Percentiles rank a stretch among this genome's conserved stretches.
These are phyloP conservation scores for Amphilophus citrinellus DNA, from an alignment of 2,113 vertebrate species.

Conservation along the genomic window DNA sequence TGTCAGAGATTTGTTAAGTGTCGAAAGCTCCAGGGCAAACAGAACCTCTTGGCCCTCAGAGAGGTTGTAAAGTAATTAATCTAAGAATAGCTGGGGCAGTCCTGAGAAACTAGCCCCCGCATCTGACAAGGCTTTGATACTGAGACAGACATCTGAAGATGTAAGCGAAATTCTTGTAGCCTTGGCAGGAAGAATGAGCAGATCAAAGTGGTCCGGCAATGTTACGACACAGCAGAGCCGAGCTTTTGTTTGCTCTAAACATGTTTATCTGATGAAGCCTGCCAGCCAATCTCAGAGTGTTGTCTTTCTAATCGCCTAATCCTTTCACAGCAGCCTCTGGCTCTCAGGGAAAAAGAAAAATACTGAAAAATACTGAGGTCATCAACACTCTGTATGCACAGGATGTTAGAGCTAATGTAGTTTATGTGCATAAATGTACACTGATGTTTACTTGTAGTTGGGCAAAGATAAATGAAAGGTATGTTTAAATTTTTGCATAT, in stretches of 20 bases:
- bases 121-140: constrained; percentile 63
- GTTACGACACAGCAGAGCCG: constrained; percentile 47
- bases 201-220: constrained; percentile 64
- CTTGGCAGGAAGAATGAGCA: constrained; percentile 38
- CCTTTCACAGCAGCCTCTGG: constrained; percentile 41
- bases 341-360: constrained; percentile 9
- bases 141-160: constrained; percentile 59
- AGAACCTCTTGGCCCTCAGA: constrained; percentile 53
- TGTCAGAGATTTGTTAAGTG: constrained; percentile 43
- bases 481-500: neutral
- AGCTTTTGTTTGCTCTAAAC: constrained; percentile 68
- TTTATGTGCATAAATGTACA: neutral
- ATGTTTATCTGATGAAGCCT: constrained; percentile 64
- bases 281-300: constrained; percentile 47
- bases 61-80: constrained; percentile 67
- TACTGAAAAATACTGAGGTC: constrained; percentile 30
- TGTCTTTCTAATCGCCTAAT: constrained; percentile 65
- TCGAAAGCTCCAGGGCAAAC: constrained; percentile 49
- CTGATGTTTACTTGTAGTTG: neutral
- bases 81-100: constrained; percentile 51
- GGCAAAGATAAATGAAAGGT: neutral
- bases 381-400: constrained; percentile 24
- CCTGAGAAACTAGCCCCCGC: constrained; percentile 43
- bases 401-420: neutral
- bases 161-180: constrained; percentile 56